Evolutionary conservation across 2,797 vertebrate genomes (phyloP), one percentile per base, ranked within the genome.

Genomic region (Thalassophryne amazonica): DNA sequence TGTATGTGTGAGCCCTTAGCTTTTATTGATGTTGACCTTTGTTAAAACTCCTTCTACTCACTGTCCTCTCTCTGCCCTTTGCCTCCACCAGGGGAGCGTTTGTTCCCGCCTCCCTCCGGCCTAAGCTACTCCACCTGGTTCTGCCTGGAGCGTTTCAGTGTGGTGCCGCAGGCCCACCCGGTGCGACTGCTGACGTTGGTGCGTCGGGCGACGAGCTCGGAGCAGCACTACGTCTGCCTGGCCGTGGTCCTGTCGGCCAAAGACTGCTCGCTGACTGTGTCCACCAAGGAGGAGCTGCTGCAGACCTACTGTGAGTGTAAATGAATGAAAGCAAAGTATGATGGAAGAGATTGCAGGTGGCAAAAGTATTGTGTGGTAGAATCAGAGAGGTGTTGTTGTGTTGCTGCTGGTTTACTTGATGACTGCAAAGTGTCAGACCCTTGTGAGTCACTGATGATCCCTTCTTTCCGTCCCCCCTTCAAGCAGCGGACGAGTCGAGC

Each of bases 51-150:
- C n/a, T 13, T 29, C 0, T 2, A 24, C 14, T 17, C 16, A 6
- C 11, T 22, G 15, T 6, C 3, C 8, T 28, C 4, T 10, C 18
- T 6, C 18, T 1, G 6, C 7, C 1, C 9, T 27, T 14, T 10
- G 25, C 2, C 28, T 1, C 20, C 48, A 1, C 36, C 68, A 99
- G 97, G 96, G 19, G 96, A 98, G 83, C 91, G 94, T 18, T 81
- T 98, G 79, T 99, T 98, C 35, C 97, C 97, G 13, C 95, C 97
- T 0, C 95, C 96, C 0, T 99, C 96, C 6, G 97, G 96, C 43
- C 89, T 99, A 54, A 98, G 92, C 72, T 98, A 94, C 84, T 95
- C 96, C 12, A 93, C 91, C 38, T 99, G 97, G 96, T 98, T 99
- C 88, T 99, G 95, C 0, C 93, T 99, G 39, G 96, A 98, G 77